A percentile compares a stretch with the other conserved stretches of the same genome.
Evolutionary conservation across 2,888 invertebrate species (phyloP).

Genomic region (Polydrusus pterygomalis): DNA sequence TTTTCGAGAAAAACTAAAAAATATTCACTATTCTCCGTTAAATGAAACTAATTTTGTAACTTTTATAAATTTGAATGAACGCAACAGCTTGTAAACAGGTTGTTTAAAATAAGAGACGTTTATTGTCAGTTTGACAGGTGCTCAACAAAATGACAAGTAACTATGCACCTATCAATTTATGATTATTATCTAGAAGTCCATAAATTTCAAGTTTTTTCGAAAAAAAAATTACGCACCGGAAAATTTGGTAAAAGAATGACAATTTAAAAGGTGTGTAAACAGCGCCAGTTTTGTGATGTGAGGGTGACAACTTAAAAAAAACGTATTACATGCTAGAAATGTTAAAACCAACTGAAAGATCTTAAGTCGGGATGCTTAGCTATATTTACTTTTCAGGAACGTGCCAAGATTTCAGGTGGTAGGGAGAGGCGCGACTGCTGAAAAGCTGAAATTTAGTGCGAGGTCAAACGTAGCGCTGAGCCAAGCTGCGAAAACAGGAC

Average conservation of each 20-base stretch:
- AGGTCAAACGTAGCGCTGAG: constrained; percentile 2
- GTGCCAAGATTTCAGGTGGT: constrained; percentile 71
- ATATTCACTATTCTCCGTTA: neutral
- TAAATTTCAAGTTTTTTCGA: neutral
- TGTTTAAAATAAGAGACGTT: constrained; percentile 9
- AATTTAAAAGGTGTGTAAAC: neutral
- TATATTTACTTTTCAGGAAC: constrained; percentile 72
- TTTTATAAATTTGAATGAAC: constrained; percentile 4
- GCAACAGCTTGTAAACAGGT: constrained; percentile 19
- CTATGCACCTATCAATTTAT: neutral
- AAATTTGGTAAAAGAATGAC: neutral
- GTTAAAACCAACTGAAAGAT: constrained; percentile 66
- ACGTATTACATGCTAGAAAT: constrained; percentile 26
- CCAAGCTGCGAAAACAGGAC: neutral
- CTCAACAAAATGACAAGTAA: neutral
- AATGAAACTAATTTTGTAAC: neutral
- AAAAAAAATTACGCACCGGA: neutral
- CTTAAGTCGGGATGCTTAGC: constrained; percentile 70
- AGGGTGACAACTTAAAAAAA: constrained; percentile 14
- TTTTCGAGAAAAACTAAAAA: neutral
- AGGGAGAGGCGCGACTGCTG: constrained; percentile 59
- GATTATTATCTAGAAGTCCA: neutral
- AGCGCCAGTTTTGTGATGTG: constrained; percentile 5
- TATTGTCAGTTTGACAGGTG: neutral
- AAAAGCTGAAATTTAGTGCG: constrained; percentile 52